Evolutionary conservation across 2,797 vertebrate genomes (phyloP), one percentile per base, ranked within the genome.

Genomic region (Propithecus perrieri): DNA sequence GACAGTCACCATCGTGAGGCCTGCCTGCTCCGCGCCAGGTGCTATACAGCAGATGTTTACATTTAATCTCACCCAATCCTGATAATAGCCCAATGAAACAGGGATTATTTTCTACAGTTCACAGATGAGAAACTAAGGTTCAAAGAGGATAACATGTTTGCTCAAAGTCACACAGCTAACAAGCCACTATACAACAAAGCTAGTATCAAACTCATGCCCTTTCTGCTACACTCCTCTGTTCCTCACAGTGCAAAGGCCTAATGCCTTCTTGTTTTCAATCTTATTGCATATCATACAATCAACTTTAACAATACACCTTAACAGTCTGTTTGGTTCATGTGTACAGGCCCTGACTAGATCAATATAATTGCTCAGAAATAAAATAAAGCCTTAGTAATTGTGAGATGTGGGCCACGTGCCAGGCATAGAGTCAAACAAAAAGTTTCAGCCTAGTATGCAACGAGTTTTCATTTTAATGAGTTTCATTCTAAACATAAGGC

Each of bases 381-480:
- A 95, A 92, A 87, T 30, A 83, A 88, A n/a, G 48, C n/a, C 46
- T 71, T 67, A 38, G 24, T 48, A 53, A 78, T 61, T 63, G 43
- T 55, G 74, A 20, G 20, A 46, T 71, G 30, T 75, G 30, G 53
- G 30, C 33, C 83, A 24, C 2, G 1, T 38, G 65, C 79, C 67
- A 78, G 65, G 28, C 20, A 53, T 5, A 46, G 57, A 87, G 20
- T 76, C 53, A 61, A 74, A 90, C 35, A 43, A 74, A 94, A 43
- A 57, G 18, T 35, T 63, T 86, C 72, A 30, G 74, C 87, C 63
- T 28, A 26, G 33, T 76, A 71, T 85, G 93, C 41, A 74, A 35
- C 33, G n/a, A 41, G 46, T 80, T 80, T 94, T 94, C 69, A 86
- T 59, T 92, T 89, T 86, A 86, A 89, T 72, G 86, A 93, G n/a